Conservation (phyloP, 2,113 vertebrate species). For the Meriones unguiculatus region DNA sequence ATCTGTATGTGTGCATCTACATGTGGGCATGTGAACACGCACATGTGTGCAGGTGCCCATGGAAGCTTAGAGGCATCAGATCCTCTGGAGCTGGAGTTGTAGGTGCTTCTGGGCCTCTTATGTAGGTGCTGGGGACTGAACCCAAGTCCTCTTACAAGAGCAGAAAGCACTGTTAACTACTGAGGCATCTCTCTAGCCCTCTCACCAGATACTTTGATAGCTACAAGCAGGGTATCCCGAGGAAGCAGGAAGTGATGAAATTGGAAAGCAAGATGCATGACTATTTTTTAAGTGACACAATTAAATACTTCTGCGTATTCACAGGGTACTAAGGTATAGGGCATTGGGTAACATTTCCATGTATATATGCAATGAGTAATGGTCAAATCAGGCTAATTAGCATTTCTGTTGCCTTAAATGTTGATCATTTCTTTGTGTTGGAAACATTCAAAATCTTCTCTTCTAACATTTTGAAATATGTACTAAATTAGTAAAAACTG, state of each 20-base stretch:
- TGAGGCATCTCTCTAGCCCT: background rate
- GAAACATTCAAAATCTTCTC: background rate
- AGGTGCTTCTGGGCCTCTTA: background rate
- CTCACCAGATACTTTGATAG: background rate
- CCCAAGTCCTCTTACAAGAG: background rate
- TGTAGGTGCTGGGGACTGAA: background rate
- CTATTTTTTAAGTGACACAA: background rate
- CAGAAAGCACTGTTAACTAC: background rate
- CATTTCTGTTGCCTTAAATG: background rate
- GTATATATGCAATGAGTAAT: background rate
- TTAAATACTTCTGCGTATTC: background rate
- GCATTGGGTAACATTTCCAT: background rate
- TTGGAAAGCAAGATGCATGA: background rate
- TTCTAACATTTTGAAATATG: background rate
- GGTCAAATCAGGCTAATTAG: background rate
- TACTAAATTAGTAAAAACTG: background rate
- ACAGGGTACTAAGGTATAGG: background rate
- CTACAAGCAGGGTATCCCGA: too few relatives aligned
- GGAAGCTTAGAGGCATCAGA: background rate
- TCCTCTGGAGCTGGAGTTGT: too few relatives aligned
- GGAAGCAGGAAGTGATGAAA: background rate
- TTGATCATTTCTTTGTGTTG: slow-evolving; percentile 28
- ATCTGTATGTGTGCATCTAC: background rate
- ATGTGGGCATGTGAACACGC: background rate
- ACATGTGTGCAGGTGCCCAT: background rate